phyloP scores from a whole-genome alignment of 1,140 invertebrate genomes.

The Zaprionus nigranus region DNA sequence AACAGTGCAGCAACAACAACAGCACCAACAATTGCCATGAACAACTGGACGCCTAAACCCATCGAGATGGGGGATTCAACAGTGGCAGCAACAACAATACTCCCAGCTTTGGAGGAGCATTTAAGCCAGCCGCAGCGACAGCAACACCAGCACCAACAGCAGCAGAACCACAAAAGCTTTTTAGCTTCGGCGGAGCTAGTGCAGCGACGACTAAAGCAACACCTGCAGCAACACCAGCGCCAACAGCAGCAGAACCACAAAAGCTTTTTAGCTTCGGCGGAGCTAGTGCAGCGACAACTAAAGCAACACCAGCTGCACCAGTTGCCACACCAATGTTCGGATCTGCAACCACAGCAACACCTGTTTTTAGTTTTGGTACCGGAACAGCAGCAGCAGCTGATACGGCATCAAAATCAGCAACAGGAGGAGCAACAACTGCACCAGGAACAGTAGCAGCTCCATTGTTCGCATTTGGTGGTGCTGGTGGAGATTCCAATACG shows the following conservation, averaged over 20 bases:
- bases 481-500: not conserved
- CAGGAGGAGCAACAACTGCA: slow-evolving; percentile 13
- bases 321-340: slow-evolving; percentile 33
- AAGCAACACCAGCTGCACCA: slow-evolving; percentile 8
- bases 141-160: slow-evolving; percentile 8
- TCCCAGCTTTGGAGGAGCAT: slow-evolving; percentile 24
- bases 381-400: not conserved
- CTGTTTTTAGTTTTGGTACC: slow-evolving; percentile 22
- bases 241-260: slow-evolving; percentile 2
- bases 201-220: too few relatives aligned
- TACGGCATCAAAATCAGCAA: slow-evolving; percentile 4
- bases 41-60: not conserved
- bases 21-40: not conserved
- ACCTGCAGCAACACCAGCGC: slow-evolving; percentile 13
- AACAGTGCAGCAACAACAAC: not conserved
- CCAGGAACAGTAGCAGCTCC: not conserved
- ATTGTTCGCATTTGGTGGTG: not conserved
- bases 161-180: slow-evolving; percentile 7
- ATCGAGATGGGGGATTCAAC: not conserved
- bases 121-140: slow-evolving; percentile 5
- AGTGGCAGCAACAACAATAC: not conserved
- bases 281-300: not conserved
- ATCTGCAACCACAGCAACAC: slow-evolving; percentile 4
- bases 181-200: slow-evolving; percentile 26
- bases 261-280: slow-evolving; percentile 29